Evolutionary conservation across 2,888 invertebrate genomes (phyloP).

Genomic region (Cataglyphis rosenhaueri): DNA sequence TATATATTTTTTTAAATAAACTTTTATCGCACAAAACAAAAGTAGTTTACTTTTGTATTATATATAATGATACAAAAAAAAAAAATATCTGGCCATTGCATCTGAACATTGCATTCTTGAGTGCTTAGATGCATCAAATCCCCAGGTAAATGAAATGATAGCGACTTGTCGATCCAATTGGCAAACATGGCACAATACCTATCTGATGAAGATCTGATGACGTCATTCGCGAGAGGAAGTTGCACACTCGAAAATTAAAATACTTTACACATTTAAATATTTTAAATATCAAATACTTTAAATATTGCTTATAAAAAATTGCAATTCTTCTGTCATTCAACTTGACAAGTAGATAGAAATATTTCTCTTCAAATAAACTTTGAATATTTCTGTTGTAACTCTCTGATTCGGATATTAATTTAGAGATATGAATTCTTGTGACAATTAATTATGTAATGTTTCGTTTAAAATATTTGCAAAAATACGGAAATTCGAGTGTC

Average conservation of each 20-base stretch:
- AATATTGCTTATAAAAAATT: too few species aligned
- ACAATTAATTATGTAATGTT: neutral
- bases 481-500: conserved; percentile 24
- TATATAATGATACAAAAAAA: neutral
- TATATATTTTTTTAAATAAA: neutral
- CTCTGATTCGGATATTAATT: neutral
- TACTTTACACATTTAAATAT: too few species aligned
- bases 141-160: neutral
- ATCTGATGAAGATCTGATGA: too few species aligned
- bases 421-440: neutral
- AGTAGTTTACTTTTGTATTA: neutral
- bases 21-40: neutral
- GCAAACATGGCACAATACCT: too few species aligned
- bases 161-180: too few species aligned
- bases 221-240: too few species aligned
- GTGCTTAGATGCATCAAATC: neutral
- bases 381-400: neutral
- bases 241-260: too few species aligned
- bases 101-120: neutral
- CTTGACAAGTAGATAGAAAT: conserved; percentile 2
- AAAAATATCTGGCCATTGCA: too few species aligned
- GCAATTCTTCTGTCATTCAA: neutral
- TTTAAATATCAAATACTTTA: too few species aligned
- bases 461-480: neutral
- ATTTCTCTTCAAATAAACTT: neutral